A percentile compares a stretch with the other conserved stretches of the same genome.
phyloP scores from a whole-genome alignment of 2,113 vertebrate genomes.

The Tyrannus savana region DNA sequence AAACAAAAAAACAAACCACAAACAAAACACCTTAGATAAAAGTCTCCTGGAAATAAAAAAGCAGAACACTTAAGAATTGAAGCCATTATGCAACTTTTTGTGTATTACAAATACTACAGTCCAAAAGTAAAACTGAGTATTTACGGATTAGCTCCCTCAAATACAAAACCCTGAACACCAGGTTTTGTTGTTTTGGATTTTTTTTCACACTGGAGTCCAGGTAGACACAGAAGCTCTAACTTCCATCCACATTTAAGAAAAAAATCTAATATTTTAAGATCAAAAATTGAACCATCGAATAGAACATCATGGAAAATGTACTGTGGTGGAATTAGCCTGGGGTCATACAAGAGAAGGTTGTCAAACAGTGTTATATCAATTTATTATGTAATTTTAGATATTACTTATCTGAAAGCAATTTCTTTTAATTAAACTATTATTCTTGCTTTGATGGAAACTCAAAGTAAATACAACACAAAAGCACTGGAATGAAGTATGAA shows the following conservation, averaged over 20 bases:
- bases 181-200: not conserved
- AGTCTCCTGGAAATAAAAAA: constrained; percentile 23
- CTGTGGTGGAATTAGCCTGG: not conserved
- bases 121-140: not conserved
- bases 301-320: not conserved
- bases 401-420: not conserved
- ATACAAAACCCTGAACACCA: not conserved
- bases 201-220: not conserved
- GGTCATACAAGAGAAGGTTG: not conserved
- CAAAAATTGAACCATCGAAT: not conserved
- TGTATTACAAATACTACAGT: not conserved
- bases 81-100: not conserved
- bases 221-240: not conserved
- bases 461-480: not conserved
- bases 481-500: not conserved
- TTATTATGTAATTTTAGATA: not conserved
- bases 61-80: constrained; percentile 18
- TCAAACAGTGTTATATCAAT: not conserved
- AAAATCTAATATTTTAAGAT: not conserved
- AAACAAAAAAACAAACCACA: constrained; percentile 33
- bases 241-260: not conserved
- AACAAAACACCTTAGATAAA: constrained; percentile 41
- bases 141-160: not conserved
- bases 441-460: not conserved
- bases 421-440: not conserved